Conservation (phyloP, 1,140 invertebrate species). For the Drosophila murphyi region DNA sequence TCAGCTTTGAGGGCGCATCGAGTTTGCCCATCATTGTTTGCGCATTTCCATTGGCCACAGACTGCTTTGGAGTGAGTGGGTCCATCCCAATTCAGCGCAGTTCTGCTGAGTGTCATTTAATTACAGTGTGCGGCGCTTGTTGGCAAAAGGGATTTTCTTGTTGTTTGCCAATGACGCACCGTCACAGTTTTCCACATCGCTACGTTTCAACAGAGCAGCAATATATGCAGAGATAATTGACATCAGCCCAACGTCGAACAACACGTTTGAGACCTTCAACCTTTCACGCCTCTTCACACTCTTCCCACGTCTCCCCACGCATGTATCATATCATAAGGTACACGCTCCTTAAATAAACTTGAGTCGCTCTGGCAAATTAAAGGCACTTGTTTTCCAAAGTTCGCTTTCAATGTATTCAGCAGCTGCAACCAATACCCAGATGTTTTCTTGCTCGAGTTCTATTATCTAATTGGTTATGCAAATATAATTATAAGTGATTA, state of each 20-base stretch:
- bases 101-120: conserved; percentile 76
- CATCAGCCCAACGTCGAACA: conserved; percentile 41
- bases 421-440: neutral
- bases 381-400: neutral
- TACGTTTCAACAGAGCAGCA: conserved; percentile 17
- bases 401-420: neutral
- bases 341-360: conserved; percentile 42
- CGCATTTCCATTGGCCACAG: conserved; percentile 45
- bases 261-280: conserved; percentile 25
- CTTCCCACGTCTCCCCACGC: neutral
- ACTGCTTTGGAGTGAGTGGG: conserved; percentile 39
- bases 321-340: conserved; percentile 48
- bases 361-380: neutral
- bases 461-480: neutral
- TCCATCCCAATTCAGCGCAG: conserved; percentile 38
- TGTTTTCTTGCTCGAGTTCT: neutral
- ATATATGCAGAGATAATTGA: conserved; percentile 73
- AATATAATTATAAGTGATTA: neutral
- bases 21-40: conserved; percentile 48
- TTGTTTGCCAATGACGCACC: conserved; percentile 53
- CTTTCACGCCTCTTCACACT: neutral
- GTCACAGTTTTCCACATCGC: conserved; percentile 55
- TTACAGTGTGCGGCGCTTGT: conserved; percentile 76
- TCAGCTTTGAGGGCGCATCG: conserved; percentile 54
- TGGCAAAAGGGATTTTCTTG: conserved; percentile 77